Evolutionary conservation across 2,113 vertebrate species (phyloP).

Genomic region (Polypterus bichir): DNA sequence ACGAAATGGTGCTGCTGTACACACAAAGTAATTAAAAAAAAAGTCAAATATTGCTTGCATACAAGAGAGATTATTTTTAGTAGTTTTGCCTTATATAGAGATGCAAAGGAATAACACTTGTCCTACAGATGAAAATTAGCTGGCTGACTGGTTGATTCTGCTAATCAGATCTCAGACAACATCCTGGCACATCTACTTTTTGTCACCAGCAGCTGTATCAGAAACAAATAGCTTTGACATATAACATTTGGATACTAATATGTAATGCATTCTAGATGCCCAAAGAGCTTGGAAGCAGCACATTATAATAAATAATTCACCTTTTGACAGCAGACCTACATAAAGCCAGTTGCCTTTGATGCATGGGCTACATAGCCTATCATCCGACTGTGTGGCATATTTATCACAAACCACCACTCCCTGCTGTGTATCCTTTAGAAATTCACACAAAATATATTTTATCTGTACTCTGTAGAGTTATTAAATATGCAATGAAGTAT

Average conservation of each 20-base stretch:
- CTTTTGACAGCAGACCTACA: slow-evolving; percentile 17
- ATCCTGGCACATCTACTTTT: too few species aligned
- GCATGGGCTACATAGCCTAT: slow-evolving; percentile 7
- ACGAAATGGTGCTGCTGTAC: too few species aligned
- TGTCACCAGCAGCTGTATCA: too few species aligned
- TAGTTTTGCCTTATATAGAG: too few species aligned
- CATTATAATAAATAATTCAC: slow-evolving; percentile 26
- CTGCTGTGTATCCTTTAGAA: slow-evolving; percentile 11
- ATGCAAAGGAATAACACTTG: too few species aligned
- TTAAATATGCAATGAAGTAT: slow-evolving; percentile 7
- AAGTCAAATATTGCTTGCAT: too few species aligned
- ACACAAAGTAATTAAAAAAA: too few species aligned
- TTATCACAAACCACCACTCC: slow-evolving; percentile 7
- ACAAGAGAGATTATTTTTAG: too few species aligned
- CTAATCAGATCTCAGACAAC: too few species aligned
- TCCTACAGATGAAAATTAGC: too few species aligned
- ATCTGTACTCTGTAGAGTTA: slow-evolving; percentile 13
- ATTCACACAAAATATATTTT: slow-evolving; percentile 5
- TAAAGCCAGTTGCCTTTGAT: slow-evolving; percentile 18
- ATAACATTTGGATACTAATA: slow-evolving; percentile 20
- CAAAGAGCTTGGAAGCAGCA: slow-evolving; percentile 22
- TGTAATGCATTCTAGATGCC: slow-evolving; percentile 9
- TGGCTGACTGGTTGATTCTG: too few species aligned
- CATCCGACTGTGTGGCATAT: slow-evolving; percentile 5
- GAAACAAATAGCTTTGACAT: too few species aligned